Evolutionary conservation across 2,113 vertebrate genomes (phyloP).

Genomic region (Mungos mungo): DNA sequence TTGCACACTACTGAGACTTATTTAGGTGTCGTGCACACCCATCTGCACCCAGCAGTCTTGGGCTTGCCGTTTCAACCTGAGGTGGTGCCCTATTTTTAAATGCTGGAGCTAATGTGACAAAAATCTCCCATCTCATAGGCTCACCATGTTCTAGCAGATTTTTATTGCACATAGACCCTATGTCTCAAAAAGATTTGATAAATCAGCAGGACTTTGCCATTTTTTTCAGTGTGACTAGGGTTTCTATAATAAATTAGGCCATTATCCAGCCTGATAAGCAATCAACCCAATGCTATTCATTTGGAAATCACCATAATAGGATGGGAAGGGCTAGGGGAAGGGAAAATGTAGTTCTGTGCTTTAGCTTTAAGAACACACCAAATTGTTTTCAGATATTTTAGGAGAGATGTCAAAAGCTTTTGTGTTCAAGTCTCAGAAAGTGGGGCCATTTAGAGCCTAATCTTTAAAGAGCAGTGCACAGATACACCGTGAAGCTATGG

Average conservation of each 20-base stretch:
- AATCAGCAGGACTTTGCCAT: neutral
- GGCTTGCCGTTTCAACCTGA: neutral
- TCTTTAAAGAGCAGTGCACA: neutral
- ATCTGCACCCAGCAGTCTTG: neutral
- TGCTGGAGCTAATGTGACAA: slow-evolving; percentile 7
- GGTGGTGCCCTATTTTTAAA: neutral
- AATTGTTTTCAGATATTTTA: slow-evolving; percentile 19
- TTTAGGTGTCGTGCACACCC: neutral
- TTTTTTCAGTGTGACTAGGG: neutral
- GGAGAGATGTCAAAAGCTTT: slow-evolving; percentile 9
- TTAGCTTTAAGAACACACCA: neutral
- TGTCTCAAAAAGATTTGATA: slow-evolving; percentile 14
- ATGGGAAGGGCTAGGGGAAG: neutral
- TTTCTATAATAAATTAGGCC: slow-evolving; percentile 49
- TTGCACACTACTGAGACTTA: neutral
- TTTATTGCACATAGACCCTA: neutral
- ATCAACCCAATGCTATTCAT: neutral
- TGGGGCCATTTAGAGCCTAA: neutral
- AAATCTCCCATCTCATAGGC: neutral
- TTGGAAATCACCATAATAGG: neutral
- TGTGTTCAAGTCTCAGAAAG: neutral
- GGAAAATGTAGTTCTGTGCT: neutral
- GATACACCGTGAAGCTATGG: neutral
- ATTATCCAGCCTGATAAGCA: neutral
- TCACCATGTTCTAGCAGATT: neutral